Percentiles rank a stretch among this genome's conserved stretches.
phyloP scores from a whole-genome alignment of 2,888 invertebrate species.

The Drosophila conformis region DNA sequence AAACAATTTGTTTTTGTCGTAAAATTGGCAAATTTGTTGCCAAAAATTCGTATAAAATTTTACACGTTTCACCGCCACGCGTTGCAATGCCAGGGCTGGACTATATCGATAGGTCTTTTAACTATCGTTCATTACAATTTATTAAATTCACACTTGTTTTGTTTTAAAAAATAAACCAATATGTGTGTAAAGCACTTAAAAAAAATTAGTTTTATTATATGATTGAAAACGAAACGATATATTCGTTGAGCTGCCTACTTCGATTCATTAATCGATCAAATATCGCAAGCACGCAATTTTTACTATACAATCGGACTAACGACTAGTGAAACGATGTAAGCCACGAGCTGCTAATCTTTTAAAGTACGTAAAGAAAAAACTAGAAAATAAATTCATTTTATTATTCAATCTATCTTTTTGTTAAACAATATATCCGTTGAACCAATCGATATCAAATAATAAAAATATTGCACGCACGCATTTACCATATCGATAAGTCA shows the following conservation, averaged over 20 bases:
- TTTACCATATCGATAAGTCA: neutral
- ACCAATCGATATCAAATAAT: neutral
- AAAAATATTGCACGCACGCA: neutral
- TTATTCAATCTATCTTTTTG: neutral
- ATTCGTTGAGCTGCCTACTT: neutral
- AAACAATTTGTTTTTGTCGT: slow-evolving; percentile 41
- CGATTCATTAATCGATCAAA: neutral
- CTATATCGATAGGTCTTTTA: slow-evolving; percentile 36
- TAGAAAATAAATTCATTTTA: neutral
- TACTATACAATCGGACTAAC: neutral
- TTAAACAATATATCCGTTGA: too few species aligned
- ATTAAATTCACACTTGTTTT: neutral
- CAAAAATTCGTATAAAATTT: slow-evolving; percentile 52
- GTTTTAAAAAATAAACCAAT: neutral
- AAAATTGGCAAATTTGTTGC: slow-evolving; percentile 48
- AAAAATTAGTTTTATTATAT: neutral
- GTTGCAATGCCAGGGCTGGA: slow-evolving; percentile 60
- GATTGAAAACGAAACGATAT: neutral
- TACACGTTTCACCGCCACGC: slow-evolving; percentile 77
- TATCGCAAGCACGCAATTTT: neutral
- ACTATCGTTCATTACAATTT: slow-evolving; percentile 13
- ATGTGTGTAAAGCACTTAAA: neutral
- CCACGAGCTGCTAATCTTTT: neutral
- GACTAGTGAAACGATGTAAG: neutral
- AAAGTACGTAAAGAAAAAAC: neutral